These are phyloP conservation scores for Psittacula echo DNA, from an alignment of 2,797 vertebrate genomes.

Conservation along the genomic window DNA sequence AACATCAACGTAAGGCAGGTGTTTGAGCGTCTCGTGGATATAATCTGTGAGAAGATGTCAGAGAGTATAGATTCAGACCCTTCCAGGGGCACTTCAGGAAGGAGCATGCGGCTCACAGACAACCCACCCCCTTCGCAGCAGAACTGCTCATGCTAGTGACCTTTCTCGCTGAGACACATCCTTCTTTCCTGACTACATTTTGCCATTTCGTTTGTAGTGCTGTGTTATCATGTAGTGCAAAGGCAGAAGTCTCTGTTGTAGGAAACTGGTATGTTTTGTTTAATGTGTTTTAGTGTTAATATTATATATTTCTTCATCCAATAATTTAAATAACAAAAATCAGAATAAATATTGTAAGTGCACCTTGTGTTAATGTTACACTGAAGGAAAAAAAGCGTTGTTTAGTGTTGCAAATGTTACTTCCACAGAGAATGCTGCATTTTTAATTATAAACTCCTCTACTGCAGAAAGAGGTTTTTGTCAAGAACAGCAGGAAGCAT, in stretches of 20 bases:
- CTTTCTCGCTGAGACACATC: neutral
- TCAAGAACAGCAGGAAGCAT: neutral
- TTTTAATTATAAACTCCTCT: neutral
- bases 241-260: slow-evolving; percentile 43
- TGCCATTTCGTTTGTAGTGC: slow-evolving; percentile 12
- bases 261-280: slow-evolving; percentile 38
- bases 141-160: slow-evolving; percentile 90
- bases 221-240: slow-evolving; percentile 15
- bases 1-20: slow-evolving; percentile 96
- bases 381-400: slow-evolving; percentile 7
- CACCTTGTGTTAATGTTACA: slow-evolving; percentile 16
- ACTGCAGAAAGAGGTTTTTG: neutral
- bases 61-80: slow-evolving; percentile 90
- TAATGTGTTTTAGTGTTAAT: slow-evolving; percentile 38
- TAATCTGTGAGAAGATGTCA: slow-evolving; percentile 97
- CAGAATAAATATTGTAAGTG: slow-evolving; percentile 21
- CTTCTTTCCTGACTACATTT: neutral
- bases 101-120: slow-evolving; percentile 89
- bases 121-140: slow-evolving; percentile 88
- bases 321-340: slow-evolving; percentile 9
- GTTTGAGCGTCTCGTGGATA: slow-evolving; percentile 94
- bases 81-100: slow-evolving; percentile 80
- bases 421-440: slow-evolving; percentile 1
- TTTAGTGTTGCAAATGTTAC: slow-evolving; percentile 10
- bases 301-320: neutral